Evolutionary conservation across 2,797 vertebrate species (phyloP), one percentile per base, ranked within the genome.

Genomic region (Acanthopagrus latus): DNA sequence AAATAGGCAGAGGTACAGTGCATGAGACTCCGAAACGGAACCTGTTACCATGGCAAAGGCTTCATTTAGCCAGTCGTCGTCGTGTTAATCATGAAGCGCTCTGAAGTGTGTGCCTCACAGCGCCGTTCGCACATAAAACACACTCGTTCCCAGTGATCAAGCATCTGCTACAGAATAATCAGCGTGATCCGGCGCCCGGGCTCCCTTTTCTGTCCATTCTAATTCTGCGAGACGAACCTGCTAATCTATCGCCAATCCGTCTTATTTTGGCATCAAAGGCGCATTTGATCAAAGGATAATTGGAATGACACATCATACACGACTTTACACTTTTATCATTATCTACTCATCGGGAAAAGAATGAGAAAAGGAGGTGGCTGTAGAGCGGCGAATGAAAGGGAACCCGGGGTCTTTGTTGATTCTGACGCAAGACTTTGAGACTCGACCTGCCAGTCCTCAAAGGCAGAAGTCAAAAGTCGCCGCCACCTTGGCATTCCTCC

Each of bases 231-330:
- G 55, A 54, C 27, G 12, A 74, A 68, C 62, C 76, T 29, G 41
- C 25, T 76, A 71, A 85, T 86, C 66, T 82, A 58, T 51, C 16
- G 10, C 71, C 14, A 6, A 6, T 62, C 64, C 25, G 4, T 65
- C 64, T 83, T 81, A 60, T 74, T 87, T 89, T 82, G 74, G 52
- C 41, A 76, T 83, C 82, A 88, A 84, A 88, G 71, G 18, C 73
- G 20, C 54, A 29, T 82, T 80, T 83, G 84, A 91, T 89, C 81
- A 91, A 83, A 88, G 77, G 79, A 68, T 87, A 82, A 88, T 88
- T 54, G 58, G 68, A 80, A 65, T 67, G 72, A 84, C 68, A 81
- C 73, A 65, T 85, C 86, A 76, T 64, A 67, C 74, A 69, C 74
- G 72, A 81, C 62, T 59, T 75, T 65, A 46, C 63, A 70, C 84